Evolutionary conservation across 1,140 invertebrate species (phyloP), one percentile per base, ranked within the genome.

Genomic region (Pseudomyrmex cubaensis): DNA sequence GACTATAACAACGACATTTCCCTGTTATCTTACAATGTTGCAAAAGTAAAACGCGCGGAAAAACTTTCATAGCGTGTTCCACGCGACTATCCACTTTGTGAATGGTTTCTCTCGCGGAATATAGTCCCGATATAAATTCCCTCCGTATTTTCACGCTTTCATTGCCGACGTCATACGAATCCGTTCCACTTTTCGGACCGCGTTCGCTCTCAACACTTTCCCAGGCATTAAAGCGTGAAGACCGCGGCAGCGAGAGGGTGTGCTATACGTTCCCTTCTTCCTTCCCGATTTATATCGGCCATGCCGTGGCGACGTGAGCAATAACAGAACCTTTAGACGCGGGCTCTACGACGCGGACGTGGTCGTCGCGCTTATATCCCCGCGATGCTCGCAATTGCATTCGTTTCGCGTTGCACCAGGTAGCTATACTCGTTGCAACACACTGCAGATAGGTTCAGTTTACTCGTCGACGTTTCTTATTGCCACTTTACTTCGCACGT

Each of bases 181-280:
- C 84, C 76, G 85, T 87, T 87, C 85, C 78, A 72, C 63, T 70
- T 69, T 82, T 59, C 85, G 70, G 61, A 48, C 25, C 54, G 44
- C 54, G 76, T 70, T 70, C 76, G 64, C 59, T 80, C 56, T 12
- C 22, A 57, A 69, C 69, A 62, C 83, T 86, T 83, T 76, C 77
- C 77, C 70, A 62, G 44, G 85, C 85, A 87, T 86, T 87, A 86
- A 87, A 80, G 85, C 84, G 85, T 86, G 85, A 87, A 87, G 85
- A 85, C 72, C 56, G 48, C 22, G 61, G 44, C 10, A 9, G 64
- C 46, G n/a, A 8, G 22, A 67, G 44, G 62, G 50, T 44, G 75
- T 5, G 64, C 17, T 12, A 57, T 46, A 63, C 10, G 22, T 76
- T 76, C 10, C 17, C 10, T 13, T 63, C 15, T n/a, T 46, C 20